These are phyloP conservation scores for Margarornis squamiger DNA, from an alignment of 2,797 vertebrate species.

Conservation along the genomic window DNA sequence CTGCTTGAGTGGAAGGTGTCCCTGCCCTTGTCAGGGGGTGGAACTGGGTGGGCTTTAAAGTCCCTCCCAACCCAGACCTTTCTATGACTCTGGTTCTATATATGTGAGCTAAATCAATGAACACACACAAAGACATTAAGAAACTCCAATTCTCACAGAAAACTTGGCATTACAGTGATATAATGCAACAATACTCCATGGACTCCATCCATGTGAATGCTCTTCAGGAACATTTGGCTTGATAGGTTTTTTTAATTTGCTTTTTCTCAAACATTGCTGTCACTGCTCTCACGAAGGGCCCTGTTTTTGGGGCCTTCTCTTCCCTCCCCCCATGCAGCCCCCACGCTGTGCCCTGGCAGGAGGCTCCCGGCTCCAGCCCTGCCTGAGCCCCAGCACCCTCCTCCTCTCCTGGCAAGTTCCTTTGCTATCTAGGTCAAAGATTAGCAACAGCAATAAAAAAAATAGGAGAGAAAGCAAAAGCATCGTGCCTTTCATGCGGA, in stretches of 20 bases:
- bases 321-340: fast-evolving
- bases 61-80: not conserved
- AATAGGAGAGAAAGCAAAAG: not conserved
- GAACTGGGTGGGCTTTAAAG: not conserved
- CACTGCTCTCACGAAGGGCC: not conserved
- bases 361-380: not conserved
- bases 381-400: not conserved
- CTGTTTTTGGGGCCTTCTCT: not conserved
- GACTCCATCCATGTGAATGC: not conserved
- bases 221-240: not conserved
- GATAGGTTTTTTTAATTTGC: not conserved
- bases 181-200: not conserved
- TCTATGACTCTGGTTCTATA: not conserved
- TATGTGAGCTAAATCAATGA: not conserved
- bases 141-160: not conserved
- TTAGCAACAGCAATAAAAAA: slow-evolving; percentile 4
- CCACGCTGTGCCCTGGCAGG: not conserved
- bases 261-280: not conserved
- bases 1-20: not conserved
- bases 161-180: not conserved
- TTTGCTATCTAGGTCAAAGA: slow-evolving; percentile 56
- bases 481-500: slow-evolving; percentile 10
- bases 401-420: not conserved
- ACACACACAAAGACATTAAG: not conserved
- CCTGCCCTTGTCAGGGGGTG: not conserved